A percentile compares a stretch with the other conserved stretches of the same genome.
phyloP scores from a whole-genome alignment of 1,140 invertebrate genomes.

The Lasioglossum baleicum region DNA sequence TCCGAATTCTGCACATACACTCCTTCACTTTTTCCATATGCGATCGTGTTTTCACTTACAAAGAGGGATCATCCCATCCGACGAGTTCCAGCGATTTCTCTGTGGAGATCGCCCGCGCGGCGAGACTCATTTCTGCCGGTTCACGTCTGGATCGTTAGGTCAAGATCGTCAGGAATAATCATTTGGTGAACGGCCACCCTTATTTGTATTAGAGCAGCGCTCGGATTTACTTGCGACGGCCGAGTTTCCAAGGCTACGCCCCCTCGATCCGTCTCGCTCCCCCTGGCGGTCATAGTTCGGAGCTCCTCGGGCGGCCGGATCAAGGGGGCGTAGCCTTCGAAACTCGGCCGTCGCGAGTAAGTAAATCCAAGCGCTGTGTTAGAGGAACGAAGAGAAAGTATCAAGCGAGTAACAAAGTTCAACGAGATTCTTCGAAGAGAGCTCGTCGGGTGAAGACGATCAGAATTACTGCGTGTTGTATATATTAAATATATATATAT shows the following conservation, averaged over 20 bases:
- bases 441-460: constrained; percentile 55
- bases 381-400: not conserved
- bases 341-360: too few relatives aligned
- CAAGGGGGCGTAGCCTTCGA: too few relatives aligned
- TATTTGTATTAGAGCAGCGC: too few relatives aligned
- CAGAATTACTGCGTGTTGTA: constrained; percentile 72
- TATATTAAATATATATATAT: constrained; percentile 74
- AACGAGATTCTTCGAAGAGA: not conserved
- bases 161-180: not conserved
- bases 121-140: not conserved
- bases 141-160: too few relatives aligned
- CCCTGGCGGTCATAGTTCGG: too few relatives aligned
- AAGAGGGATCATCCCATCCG: constrained; percentile 47
- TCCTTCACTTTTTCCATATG: constrained; percentile 51
- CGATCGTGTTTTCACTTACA: constrained; percentile 63
- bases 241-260: too few relatives aligned
- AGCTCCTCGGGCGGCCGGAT: too few relatives aligned
- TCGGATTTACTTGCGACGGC: too few relatives aligned
- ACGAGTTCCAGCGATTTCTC: constrained; percentile 36
- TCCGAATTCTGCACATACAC: constrained; percentile 63
- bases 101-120: not conserved
- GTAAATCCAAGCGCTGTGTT: too few relatives aligned
- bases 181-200: not conserved
- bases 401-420: not conserved
- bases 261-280: too few relatives aligned